Percentiles rank a stretch among this genome's conserved stretches.
Evolutionary conservation across 2,113 vertebrate species (phyloP).

Genomic region (Gasterosteus nipponicus): DNA sequence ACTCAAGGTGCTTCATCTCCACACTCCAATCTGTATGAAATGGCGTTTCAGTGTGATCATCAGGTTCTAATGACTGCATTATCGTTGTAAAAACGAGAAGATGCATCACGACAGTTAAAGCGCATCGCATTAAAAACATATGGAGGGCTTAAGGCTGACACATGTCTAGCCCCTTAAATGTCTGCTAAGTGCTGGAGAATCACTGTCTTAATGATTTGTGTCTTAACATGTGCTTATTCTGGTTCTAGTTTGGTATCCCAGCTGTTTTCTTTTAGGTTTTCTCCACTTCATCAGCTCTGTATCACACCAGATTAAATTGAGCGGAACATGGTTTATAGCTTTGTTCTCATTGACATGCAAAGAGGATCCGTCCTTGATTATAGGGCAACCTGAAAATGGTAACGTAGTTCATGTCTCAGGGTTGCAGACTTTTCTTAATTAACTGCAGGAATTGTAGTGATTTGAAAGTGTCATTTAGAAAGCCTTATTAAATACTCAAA

Average conservation of each 20-base stretch:
- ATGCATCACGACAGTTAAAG: slow-evolving; percentile 44
- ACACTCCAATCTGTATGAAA: neutral
- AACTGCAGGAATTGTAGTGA: slow-evolving; percentile 24
- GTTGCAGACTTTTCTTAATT: slow-evolving; percentile 34
- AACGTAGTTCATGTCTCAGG: slow-evolving; percentile 30
- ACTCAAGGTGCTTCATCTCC: neutral
- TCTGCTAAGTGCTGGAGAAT: slow-evolving; percentile 26
- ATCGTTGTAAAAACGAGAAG: slow-evolving; percentile 1
- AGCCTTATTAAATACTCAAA: slow-evolving; percentile 31
- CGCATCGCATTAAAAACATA: slow-evolving; percentile 33
- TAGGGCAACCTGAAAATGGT: slow-evolving; percentile 35
- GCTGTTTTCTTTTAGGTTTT: slow-evolving; percentile 25
- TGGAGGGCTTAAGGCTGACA: slow-evolving; percentile 48
- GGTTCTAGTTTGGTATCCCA: slow-evolving; percentile 17
- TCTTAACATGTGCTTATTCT: slow-evolving; percentile 16
- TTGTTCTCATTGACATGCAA: slow-evolving; percentile 37
- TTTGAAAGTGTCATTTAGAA: slow-evolving; percentile 45
- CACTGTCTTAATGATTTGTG: slow-evolving; percentile 12
- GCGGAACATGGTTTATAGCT: slow-evolving; percentile 9
- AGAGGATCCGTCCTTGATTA: slow-evolving; percentile 35
- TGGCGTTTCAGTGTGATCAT: slow-evolving; percentile 3
- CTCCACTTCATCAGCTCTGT: slow-evolving; percentile 15
- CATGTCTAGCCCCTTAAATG: slow-evolving; percentile 23
- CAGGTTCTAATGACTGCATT: neutral
- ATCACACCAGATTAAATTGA: slow-evolving; percentile 17